A percentile compares a stretch with the other conserved stretches of the same genome.
These are phyloP conservation scores for Cepaea hortensis DNA, from an alignment of 2,888 invertebrate species.

Conservation along the genomic window DNA sequence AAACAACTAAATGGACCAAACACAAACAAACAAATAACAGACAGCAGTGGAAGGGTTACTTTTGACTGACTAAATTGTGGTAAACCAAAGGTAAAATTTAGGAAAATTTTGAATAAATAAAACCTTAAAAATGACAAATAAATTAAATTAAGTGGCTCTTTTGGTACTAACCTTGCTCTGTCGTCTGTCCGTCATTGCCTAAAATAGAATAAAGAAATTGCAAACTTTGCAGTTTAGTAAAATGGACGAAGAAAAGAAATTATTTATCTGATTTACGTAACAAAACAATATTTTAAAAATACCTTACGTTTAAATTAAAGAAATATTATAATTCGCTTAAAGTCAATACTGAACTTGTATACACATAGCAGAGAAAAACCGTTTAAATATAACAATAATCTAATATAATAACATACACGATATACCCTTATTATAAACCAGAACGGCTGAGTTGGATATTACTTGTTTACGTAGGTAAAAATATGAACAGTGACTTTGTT, in stretches of 20 bases:
- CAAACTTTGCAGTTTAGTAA: background rate
- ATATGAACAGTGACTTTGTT: no score
- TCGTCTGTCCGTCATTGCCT: constrained; percentile 47
- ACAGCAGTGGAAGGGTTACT: constrained; percentile 34
- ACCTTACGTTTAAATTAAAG: no score
- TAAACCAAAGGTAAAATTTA: background rate
- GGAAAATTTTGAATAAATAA: background rate
- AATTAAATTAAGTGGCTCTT: background rate
- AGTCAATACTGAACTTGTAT: no score
- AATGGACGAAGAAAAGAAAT: background rate
- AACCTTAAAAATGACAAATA: background rate
- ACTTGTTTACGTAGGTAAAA: no score
- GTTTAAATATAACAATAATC: no score
- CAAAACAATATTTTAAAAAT: no score
- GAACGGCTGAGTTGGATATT: no score
- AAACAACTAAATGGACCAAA: background rate
- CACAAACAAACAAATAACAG: background rate
- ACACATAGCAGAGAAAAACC: no score
- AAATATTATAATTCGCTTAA: no score
- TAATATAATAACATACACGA: no score
- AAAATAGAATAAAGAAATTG: constrained; percentile 36
- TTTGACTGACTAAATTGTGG: constrained; percentile 22
- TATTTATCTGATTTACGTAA: no score
- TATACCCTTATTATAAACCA: no score
- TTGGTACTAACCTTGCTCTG: constrained; percentile 44